Percentiles rank a stretch among this genome's conserved stretches.
Evolutionary conservation across 2,113 vertebrate genomes (phyloP).

Genomic region (Gymnobelideus leadbeateri): DNA sequence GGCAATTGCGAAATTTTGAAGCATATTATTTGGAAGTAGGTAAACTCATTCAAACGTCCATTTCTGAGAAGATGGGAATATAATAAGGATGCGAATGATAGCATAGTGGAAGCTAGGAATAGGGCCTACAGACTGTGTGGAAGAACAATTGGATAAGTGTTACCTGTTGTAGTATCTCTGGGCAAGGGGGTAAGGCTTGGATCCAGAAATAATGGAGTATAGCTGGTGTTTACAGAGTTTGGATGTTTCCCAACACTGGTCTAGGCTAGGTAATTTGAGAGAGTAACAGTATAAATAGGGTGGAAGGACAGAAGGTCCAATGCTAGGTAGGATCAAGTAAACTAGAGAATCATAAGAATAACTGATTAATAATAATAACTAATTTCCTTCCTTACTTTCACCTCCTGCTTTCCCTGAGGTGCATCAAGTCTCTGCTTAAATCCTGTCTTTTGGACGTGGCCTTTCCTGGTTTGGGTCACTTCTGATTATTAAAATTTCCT

Average conservation of each 20-base stretch:
- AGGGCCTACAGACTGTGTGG: not conserved
- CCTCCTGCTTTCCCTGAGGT: not conserved
- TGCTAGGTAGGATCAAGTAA: not conserved
- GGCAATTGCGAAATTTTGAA: slow-evolving; percentile 49
- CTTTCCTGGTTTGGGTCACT: not conserved
- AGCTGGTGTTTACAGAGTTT: not conserved
- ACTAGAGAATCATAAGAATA: not conserved
- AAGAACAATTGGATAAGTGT: not conserved
- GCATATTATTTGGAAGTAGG: slow-evolving; percentile 11
- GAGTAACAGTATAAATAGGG: not conserved
- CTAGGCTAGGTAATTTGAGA: not conserved
- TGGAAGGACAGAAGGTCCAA: not conserved
- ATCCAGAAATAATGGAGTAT: not conserved
- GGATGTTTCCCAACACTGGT: not conserved
- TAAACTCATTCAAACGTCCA: not conserved
- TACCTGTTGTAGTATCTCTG: not conserved
- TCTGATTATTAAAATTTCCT: not conserved
- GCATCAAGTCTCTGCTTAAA: not conserved
- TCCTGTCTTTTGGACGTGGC: not conserved
- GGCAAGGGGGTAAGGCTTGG: not conserved
- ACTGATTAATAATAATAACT: not conserved
- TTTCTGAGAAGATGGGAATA: not conserved
- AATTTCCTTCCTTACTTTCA: not conserved
- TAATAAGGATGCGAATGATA: not conserved
- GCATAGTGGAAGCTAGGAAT: not conserved